Evolutionary conservation across 1,140 invertebrate species (phyloP), one percentile per base, ranked within the genome.

Genomic region (Arctopsyche grandis): DNA sequence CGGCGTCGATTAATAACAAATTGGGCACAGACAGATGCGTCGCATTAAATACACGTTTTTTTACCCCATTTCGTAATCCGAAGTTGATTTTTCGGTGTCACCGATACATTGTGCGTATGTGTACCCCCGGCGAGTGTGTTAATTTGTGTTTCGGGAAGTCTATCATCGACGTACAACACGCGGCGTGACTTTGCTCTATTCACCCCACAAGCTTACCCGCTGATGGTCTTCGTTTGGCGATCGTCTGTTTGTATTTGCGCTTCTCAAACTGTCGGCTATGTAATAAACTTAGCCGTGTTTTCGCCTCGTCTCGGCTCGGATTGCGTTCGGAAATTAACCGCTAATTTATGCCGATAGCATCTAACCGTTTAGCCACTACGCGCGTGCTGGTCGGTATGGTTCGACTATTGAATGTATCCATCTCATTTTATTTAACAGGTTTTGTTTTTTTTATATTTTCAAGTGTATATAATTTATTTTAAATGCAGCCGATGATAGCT

Each of bases 91-190:
- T 52, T 52, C 48, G 12, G 1, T 52, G 10, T 52, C 16, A 52
- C 12, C 16, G 10, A 52, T n/a, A 52, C 48, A 14, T 52, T 52
- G 10, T 52, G 10, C 12, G 3, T 7, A 7, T 46, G 44, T 46
- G 44, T 46, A 46, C 44, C 48, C 48, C 12, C 10, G 58, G 21
- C 19, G 48, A 71, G 46, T 26, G 69, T 78, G 69, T 78, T 78
- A 78, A 78, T 78, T 78, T 78, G 69, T 78, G 69, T 73, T 78
- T 78, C 46, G 69, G 77, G 69, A 71, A 73, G 77, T 78, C 44
- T 26, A 76, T 76, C 74, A 76, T 76, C 43, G 74, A 58, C 19
- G 44, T 9, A 14, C 22, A 21, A 74, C 10, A 16, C n/a, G 60
- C 12, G 21, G 26, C 56, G 21, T 76, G 74, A 76, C 74, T 58